Conservation (phyloP, 2,113 vertebrate genomes). For the Channa maculata region DNA sequence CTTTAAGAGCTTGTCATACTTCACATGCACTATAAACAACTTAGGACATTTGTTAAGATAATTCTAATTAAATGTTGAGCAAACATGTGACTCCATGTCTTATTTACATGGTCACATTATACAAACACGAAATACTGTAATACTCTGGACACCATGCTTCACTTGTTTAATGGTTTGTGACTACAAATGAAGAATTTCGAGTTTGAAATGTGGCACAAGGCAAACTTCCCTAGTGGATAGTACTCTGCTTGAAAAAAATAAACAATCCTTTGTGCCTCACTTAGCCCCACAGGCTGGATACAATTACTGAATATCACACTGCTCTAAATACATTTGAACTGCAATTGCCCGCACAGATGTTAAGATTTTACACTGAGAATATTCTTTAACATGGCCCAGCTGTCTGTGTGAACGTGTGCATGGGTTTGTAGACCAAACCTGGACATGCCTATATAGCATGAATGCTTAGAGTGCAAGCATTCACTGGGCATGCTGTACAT, state of each 20-base stretch:
- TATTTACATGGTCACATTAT: too few species aligned
- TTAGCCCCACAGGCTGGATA: slow-evolving; percentile 19
- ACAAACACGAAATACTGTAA: background rate
- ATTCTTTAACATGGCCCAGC: background rate
- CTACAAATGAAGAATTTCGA: slow-evolving; percentile 3
- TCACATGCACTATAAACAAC: background rate
- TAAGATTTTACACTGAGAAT: background rate
- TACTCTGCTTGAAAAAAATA: background rate
- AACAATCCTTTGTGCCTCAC: background rate
- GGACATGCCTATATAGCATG: background rate
- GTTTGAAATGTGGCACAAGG: slow-evolving; percentile 19
- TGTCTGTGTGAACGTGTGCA: background rate
- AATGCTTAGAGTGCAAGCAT: background rate
- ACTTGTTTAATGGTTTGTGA: slow-evolving; percentile 4
- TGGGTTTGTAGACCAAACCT: background rate
- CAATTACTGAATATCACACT: slow-evolving; percentile 22
- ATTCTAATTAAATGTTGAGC: slow-evolving; percentile 7
- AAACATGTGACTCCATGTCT: background rate
- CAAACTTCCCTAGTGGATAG: background rate
- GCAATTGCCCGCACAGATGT: slow-evolving; percentile 5
- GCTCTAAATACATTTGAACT: slow-evolving; percentile 7
- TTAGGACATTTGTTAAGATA: background rate
- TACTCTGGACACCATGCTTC: background rate
- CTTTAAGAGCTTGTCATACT: slow-evolving; percentile 1
- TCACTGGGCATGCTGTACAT: background rate